Evolutionary conservation across 2,888 invertebrate genomes (phyloP), one percentile per base, ranked within the genome.

Genomic region (Tipula vernalis): DNA sequence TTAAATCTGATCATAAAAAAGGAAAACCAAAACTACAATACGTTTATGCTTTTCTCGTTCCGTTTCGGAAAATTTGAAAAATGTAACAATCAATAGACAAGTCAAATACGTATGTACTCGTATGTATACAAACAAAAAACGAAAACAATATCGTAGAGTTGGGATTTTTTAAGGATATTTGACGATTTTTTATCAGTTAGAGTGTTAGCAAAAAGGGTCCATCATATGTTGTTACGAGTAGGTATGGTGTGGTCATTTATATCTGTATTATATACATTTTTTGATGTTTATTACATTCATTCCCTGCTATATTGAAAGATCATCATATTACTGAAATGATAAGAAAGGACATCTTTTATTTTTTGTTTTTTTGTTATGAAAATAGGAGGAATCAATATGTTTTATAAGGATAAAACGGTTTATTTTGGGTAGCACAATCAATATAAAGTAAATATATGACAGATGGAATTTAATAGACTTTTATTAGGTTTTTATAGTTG

Each of bases 1-100:
- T 85, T 87, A 87, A 87, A 87, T 87, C 87, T 86, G 86, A 87
- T 87, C 87, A 85, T 57, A 87, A 86, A 87, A 87, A 84, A 84
- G 15, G 18, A 28, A 71, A 18, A 71, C 8, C 71, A 84, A 28
- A 83, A 84, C 84, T 39, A 84, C 84, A 84, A 84, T 84, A 84
- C 41, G 84, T 71, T 71, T 71, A 28, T 71, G 28, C 10, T 28
- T 10, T 71, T 71, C 71, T 51, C 71, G 71, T 71, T 71, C 13
- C 71, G 71, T 71, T 71, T 71, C 28, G 71, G 71, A 71, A 71
- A 51, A 51, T 51, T n/a, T 51, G 51, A 15, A 15, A 71, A 71
- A 71, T 71, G 8, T 18, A 71, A 28, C 71, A 71, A 71, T 71
- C 71, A 71, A 71, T 51, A 71, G 18, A 71, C 71, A 71, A 28